phyloP scores from a whole-genome alignment of 2,797 vertebrate species.

The Muscicapa striata region DNA sequence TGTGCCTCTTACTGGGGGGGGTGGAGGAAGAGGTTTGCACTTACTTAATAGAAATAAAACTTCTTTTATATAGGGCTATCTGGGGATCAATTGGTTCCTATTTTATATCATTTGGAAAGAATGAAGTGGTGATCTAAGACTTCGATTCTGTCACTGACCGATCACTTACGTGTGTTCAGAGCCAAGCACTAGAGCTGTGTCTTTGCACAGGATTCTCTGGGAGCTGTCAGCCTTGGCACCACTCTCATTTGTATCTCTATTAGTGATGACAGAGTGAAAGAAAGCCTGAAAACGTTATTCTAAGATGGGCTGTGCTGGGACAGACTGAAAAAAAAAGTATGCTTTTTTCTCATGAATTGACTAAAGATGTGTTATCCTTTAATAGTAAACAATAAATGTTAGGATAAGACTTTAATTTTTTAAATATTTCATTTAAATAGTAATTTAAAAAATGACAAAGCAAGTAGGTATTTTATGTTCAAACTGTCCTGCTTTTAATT shows the following conservation, averaged over 20 bases:
- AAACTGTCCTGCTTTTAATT: not conserved
- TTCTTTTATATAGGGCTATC: not conserved
- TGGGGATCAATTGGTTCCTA: conserved; percentile 13
- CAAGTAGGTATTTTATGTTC: not conserved
- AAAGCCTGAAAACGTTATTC: not conserved
- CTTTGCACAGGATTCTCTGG: conserved; percentile 29
- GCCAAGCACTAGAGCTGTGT: not conserved
- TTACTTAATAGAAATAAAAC: conserved; percentile 16
- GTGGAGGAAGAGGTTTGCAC: not conserved
- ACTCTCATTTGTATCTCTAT: not conserved
- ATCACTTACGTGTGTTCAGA: not conserved
- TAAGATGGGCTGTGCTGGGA: not conserved
- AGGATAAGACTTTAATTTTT: not conserved
- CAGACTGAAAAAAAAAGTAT: not conserved
- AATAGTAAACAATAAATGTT: not conserved
- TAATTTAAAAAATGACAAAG: not conserved
- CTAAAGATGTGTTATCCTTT: not conserved
- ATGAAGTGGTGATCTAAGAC: conserved; percentile 26
- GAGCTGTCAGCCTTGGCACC: conserved; percentile 7
- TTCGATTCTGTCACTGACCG: not conserved
- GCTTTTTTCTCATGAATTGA: not conserved
- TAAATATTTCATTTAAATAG: not conserved
- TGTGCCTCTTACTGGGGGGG: not conserved
- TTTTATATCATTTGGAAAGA: conserved; percentile 36
- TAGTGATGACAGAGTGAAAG: conserved; percentile 11